A percentile compares a stretch with the other conserved stretches of the same genome.
Conservation (phyloP, 1,140 invertebrate genomes). For the Euwallacea similis region DNA sequence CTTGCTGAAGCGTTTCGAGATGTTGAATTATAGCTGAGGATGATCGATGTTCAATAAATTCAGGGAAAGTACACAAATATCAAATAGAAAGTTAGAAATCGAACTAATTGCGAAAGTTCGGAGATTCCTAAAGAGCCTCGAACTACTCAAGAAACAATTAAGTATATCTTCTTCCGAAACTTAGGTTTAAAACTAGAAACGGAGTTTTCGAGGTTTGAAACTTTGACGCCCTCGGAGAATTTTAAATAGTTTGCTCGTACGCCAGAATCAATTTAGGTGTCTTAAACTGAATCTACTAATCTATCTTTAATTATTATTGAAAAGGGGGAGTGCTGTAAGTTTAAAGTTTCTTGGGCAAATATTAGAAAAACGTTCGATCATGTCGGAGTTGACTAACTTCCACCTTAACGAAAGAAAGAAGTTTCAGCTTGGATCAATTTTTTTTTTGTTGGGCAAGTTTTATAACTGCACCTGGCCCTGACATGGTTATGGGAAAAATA, state of each 20-base stretch:
- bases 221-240: slow-evolving; percentile 16
- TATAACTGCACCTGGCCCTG: too few relatives aligned
- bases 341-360: too few relatives aligned
- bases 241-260: slow-evolving; percentile 8
- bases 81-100: slow-evolving; percentile 9
- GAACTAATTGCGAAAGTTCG: slow-evolving; percentile 25
- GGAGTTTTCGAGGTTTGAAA: slow-evolving; percentile 24
- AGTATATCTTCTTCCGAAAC: slow-evolving; percentile 24
- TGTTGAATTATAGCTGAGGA: too few relatives aligned
- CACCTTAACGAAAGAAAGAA: too few relatives aligned
- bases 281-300: slow-evolving; percentile 1
- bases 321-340: too few relatives aligned
- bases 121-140: slow-evolving; percentile 18
- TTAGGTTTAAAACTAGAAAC: slow-evolving; percentile 24
- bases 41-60: too few relatives aligned
- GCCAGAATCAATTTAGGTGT: slow-evolving; percentile 12
- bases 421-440: too few relatives aligned
- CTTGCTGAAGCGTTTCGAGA: too few relatives aligned
- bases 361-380: too few relatives aligned
- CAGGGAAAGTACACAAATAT: slow-evolving; percentile 15
- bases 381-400: too few relatives aligned
- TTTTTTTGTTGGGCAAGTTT: too few relatives aligned
- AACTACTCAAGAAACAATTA: slow-evolving; percentile 30
- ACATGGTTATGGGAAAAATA: too few relatives aligned
- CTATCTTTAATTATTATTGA: not conserved